Evolutionary conservation across 2,888 invertebrate species (phyloP).

Genomic region (Balanococcus diminutus): DNA sequence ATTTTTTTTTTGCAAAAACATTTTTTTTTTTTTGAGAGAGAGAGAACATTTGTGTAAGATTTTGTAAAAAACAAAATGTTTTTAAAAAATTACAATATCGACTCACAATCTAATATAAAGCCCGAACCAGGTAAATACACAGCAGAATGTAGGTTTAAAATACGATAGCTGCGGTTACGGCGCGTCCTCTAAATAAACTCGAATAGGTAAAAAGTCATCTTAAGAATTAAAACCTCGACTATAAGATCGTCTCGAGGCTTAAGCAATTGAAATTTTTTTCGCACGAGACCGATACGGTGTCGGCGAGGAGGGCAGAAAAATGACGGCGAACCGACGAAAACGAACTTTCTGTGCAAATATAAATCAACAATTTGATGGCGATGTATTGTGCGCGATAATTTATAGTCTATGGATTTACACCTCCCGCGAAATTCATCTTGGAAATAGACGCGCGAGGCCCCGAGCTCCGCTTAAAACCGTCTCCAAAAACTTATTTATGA

Average conservation of each 20-base stretch:
- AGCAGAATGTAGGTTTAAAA: no score
- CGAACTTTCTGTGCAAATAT: slow-evolving; percentile 26
- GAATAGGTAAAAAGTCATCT: background rate
- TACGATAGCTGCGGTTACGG: no score
- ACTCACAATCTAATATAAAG: no score
- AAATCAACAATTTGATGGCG: slow-evolving; percentile 48
- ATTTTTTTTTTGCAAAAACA: no score
- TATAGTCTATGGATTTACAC: slow-evolving; percentile 35
- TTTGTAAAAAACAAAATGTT: no score
- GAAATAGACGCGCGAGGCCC: slow-evolving; percentile 29
- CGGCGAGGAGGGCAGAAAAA: background rate
- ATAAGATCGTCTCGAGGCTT: background rate
- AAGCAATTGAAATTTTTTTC: slow-evolving; percentile 3
- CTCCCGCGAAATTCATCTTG: slow-evolving; percentile 46
- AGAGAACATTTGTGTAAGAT: no score
- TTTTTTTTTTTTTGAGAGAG: no score
- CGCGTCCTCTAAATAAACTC: no score
- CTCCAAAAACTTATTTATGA: slow-evolving; percentile 50
- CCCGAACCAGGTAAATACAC: no score
- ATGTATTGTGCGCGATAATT: slow-evolving; percentile 48
- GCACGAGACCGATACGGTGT: no score
- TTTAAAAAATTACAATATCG: no score
- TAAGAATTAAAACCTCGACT: slow-evolving; percentile 4
- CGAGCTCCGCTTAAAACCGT: slow-evolving; percentile 19
- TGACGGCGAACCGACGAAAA: background rate